Percentiles rank a stretch among this genome's conserved stretches.
These are phyloP conservation scores for Leptonema lineaticorne DNA, from an alignment of 1,140 invertebrate genomes.

Conservation along the genomic window DNA sequence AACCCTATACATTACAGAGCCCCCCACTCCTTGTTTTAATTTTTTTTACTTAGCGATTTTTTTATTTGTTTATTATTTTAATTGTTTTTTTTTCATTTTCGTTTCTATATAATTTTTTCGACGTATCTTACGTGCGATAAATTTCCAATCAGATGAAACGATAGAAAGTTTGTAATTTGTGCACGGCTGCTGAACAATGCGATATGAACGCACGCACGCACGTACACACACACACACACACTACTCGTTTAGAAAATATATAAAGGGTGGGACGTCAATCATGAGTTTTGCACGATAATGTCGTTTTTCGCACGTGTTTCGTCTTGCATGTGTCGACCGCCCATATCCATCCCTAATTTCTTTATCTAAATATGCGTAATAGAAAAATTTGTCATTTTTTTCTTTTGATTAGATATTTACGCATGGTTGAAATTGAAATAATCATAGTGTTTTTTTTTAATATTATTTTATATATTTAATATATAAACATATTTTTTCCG, in stretches of 20 bases:
- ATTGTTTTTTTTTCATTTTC: neutral
- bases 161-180: constrained; percentile 13
- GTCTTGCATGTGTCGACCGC: neutral
- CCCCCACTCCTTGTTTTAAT: neutral
- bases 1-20: no score
- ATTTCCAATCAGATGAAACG: constrained; percentile 19
- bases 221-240: no score
- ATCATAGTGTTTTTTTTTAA: no score
- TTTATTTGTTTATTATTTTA: neutral
- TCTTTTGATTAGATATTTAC: neutral
- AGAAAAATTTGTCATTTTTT: neutral
- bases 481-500: no score
- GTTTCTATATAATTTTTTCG: neutral
- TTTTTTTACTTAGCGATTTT: neutral
- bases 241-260: neutral
- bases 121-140: constrained; percentile 23
- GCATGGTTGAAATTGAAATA: no score
- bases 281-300: neutral
- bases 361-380: neutral
- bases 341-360: neutral
- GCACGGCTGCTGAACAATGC: no score
- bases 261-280: constrained; percentile 2
- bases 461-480: no score
- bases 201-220: no score
- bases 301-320: neutral